Percentiles rank a stretch among this genome's conserved stretches.
phyloP scores from a whole-genome alignment of 1,140 invertebrate species.

The Phymastichus coffea region DNA sequence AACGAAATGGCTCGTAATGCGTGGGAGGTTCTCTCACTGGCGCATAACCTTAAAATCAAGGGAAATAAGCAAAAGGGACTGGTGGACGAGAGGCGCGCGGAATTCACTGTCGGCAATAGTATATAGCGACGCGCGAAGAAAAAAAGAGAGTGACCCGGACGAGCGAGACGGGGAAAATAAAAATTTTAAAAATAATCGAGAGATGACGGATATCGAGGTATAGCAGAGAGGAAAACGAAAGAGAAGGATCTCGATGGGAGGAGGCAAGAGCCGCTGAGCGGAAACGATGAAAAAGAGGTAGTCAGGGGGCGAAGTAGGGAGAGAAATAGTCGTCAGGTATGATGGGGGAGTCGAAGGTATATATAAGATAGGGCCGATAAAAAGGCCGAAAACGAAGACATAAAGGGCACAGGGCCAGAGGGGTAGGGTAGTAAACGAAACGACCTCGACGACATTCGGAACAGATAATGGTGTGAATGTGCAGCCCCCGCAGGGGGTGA shows the following conservation, averaged over 20 bases:
- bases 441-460: constrained; percentile 56
- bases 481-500: constrained; percentile 49
- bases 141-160: not conserved
- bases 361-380: constrained; percentile 20
- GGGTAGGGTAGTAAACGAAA: constrained; percentile 49
- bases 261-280: no score
- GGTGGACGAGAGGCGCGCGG: not conserved
- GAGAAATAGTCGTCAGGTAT: not conserved
- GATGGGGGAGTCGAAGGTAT: not conserved
- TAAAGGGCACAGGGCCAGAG: constrained; percentile 20
- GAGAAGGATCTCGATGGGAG: no score
- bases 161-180: not conserved
- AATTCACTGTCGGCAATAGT: not conserved
- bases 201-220: not conserved
- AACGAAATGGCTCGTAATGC: constrained; percentile 44
- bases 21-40: constrained; percentile 34
- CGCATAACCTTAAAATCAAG: constrained; percentile 49
- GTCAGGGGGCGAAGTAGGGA: not conserved
- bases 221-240: constrained; percentile 13
- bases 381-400: constrained; percentile 12
- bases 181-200: not conserved
- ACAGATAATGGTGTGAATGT: constrained; percentile 57
- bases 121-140: constrained; percentile 12
- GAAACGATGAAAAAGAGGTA: not conserved
- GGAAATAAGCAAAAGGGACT: constrained; percentile 7